Percentiles rank a stretch among this genome's conserved stretches.
phyloP scores from a whole-genome alignment of 2,888 invertebrate species.

The Nesidiocoris tenuis region DNA sequence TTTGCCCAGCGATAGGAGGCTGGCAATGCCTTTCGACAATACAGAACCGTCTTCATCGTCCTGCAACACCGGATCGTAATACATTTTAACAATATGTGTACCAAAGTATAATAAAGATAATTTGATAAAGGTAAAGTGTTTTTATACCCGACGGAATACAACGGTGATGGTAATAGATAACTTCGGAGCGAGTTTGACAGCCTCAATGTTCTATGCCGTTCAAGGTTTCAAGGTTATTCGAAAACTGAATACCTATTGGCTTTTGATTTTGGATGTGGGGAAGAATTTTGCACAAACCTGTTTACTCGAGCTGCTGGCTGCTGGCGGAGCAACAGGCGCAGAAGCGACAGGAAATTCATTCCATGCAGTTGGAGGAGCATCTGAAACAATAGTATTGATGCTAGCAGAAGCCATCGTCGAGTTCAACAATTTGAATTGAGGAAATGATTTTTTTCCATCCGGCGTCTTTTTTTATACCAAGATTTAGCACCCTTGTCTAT shows the following conservation, averaged over 20 bases:
- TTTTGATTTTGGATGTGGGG: background rate
- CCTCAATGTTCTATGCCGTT: too few species aligned
- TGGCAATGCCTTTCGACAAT: slow-evolving; percentile 35
- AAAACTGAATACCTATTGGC: background rate
- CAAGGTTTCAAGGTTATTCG: too few species aligned
- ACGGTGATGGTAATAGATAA: too few species aligned
- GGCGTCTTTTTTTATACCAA: too few species aligned
- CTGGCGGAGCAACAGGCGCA: background rate
- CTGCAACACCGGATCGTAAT: background rate
- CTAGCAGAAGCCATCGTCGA: background rate
- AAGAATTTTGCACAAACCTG: slow-evolving; percentile 12
- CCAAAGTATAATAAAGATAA: too few species aligned
- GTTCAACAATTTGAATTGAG: too few species aligned
- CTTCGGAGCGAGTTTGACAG: too few species aligned
- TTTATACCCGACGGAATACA: background rate
- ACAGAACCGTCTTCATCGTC: slow-evolving; percentile 35
- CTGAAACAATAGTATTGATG: slow-evolving; percentile 3
- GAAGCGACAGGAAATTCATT: background rate
- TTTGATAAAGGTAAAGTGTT: too few species aligned
- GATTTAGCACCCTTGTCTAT: too few species aligned
- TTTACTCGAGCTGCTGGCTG: background rate
- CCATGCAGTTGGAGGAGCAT: slow-evolving; percentile 2
- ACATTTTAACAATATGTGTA: too few species aligned
- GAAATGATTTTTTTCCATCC: too few species aligned
- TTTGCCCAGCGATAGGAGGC: slow-evolving; percentile 33